Conservation (phyloP, 1,140 invertebrate genomes). For the Trinorchestia longiramus region DNA sequence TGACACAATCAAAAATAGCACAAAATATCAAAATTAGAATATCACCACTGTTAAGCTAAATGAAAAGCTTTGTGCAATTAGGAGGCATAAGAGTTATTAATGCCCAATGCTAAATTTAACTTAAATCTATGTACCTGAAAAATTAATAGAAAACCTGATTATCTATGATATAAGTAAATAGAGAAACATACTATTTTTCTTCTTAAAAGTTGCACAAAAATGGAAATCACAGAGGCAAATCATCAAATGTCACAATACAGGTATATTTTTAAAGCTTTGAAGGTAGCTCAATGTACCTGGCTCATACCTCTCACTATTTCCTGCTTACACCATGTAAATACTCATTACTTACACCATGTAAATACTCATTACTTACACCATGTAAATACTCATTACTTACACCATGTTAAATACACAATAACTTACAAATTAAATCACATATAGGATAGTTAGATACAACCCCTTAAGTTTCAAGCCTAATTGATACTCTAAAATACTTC, state of each 20-base stretch:
- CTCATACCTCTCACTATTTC: background rate
- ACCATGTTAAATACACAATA: background rate
- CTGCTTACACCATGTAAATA: no score
- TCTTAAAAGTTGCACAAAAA: no score
- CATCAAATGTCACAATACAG: background rate
- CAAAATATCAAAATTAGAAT: background rate
- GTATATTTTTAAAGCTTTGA: background rate
- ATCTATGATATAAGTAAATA: background rate
- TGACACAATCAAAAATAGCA: background rate
- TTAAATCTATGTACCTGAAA: background rate
- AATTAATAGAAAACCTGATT: background rate
- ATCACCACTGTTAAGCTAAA: background rate
- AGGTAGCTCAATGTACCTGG: background rate
- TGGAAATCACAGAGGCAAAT: background rate
- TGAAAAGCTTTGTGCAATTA: background rate
- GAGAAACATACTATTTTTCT: background rate
- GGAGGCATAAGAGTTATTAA: background rate
- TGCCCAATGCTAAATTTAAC: background rate
- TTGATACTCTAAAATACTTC: no score
- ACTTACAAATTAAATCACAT: background rate
- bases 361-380: background rate
- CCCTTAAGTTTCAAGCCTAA: no score
- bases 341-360: background rate
- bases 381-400: background rate
- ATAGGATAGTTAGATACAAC: background rate